phyloP scores from a whole-genome alignment of 1,140 invertebrate genomes.

The Tetranychus cinnabarinus region DNA sequence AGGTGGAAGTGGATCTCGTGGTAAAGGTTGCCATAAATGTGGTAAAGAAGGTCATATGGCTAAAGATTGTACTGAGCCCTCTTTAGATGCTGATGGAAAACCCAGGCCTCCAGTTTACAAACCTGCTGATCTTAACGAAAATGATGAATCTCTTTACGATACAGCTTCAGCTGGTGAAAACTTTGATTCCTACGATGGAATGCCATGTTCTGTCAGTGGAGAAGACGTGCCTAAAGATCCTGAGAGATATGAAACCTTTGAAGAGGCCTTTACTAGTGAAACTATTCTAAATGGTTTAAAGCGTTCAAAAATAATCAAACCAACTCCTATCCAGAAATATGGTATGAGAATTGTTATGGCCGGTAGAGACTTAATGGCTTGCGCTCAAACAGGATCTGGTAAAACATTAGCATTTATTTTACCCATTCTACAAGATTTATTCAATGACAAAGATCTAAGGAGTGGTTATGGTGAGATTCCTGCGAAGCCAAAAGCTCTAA shows the following conservation, averaged over 20 bases:
- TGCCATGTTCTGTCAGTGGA: slow-evolving; percentile 51
- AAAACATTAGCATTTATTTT: slow-evolving; percentile 85
- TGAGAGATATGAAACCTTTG: slow-evolving; percentile 37
- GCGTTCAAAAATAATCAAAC: slow-evolving; percentile 53
- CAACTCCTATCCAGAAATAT: slow-evolving; percentile 80
- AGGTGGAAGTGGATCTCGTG: background rate
- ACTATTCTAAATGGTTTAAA: slow-evolving; percentile 40
- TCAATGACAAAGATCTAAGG: slow-evolving; percentile 23
- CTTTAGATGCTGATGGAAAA: slow-evolving; percentile 8
- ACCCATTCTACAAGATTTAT: slow-evolving; percentile 52
- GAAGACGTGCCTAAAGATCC: slow-evolving; percentile 30
- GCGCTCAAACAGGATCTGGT: slow-evolving; percentile 84
- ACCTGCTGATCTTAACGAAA: slow-evolving; percentile 43
- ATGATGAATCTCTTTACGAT: slow-evolving; percentile 37
- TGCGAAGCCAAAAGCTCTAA: slow-evolving; percentile 40
- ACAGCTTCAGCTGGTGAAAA: slow-evolving; percentile 56
- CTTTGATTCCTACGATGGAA: slow-evolving; percentile 60
- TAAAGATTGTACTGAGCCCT: slow-evolving; percentile 17
- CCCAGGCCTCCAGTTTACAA: slow-evolving; percentile 31
- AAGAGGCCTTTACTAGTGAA: slow-evolving; percentile 30
- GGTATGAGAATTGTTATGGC: slow-evolving; percentile 55
- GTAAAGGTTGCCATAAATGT: slow-evolving; percentile 17
- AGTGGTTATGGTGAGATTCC: slow-evolving; percentile 10
- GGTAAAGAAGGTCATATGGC: slow-evolving; percentile 18
- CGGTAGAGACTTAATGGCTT: slow-evolving; percentile 76